Base-by-base conservation (phyloP, 1,140 invertebrate species). In the Lethocerus indicus region DNA sequence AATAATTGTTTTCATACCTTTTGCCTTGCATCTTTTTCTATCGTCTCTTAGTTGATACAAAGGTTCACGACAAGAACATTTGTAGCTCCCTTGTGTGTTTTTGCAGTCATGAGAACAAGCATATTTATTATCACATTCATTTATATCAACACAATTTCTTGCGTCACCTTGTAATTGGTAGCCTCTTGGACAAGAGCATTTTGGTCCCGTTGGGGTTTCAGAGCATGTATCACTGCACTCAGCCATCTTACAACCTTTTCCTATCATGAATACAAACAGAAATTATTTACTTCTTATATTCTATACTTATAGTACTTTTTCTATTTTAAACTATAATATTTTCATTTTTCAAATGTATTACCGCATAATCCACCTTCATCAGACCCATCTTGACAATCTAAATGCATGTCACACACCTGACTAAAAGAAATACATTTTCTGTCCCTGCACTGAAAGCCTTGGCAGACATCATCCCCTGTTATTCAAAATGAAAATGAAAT, bases 81-180 rank as follows among this genome's bases (percentile, higher is more conserved):
- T 69, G 63, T 78, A 95, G 2, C 79, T 82, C 0, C 91, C 92
- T 3, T 69, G 57, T 0, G 76, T 81, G 61, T 96, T 95, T 4
- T 74, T 70, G 66, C 92, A 96, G 35, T 67, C 63, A 59, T 96
- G 92, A 36, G 82, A 79, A 60, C 93, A 97, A 6, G 80, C 78
- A 52, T 71, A 59, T 41, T 74, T 67, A n/a, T 50, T 21, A 13
- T 44, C 28, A 47, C 60, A 61, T 54, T 61, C 60, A 49, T 61
- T 39, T 2, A 62, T 54, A 54, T 61, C 61, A 20, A 24, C 20
- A 40, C 59, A 58, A 24, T 36, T 54, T 25, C 40, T 52, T 5
- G 54, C 55, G 55, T 58, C 54, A 7, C 37, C 47, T 5, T 16
- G 18, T 21, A 62, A 21, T 37, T 37, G 36, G 24, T 48, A 61